Conservation (phyloP, 2,113 vertebrate species). For the Castor canadensis region DNA sequence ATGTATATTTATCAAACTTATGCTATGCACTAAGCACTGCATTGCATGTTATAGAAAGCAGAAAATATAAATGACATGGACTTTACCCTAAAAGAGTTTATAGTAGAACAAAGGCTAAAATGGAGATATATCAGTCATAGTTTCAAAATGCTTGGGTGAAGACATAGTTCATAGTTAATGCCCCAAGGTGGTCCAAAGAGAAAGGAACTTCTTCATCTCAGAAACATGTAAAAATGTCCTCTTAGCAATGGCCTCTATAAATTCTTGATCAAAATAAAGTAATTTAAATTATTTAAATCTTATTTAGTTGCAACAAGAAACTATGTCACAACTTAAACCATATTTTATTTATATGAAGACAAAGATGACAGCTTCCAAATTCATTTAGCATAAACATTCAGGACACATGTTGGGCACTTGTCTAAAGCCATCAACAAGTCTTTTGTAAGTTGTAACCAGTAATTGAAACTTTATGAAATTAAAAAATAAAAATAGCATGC, state of each 20-base stretch:
- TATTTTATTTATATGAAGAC: conserved; percentile 69
- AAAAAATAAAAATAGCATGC: conserved; percentile 76
- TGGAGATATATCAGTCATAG: not conserved
- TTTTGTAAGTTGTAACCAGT: conserved; percentile 78
- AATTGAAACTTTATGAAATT: conserved; percentile 76
- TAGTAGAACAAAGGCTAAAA: not conserved
- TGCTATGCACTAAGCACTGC: not conserved
- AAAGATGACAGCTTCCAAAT: conserved; percentile 74
- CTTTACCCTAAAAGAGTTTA: not conserved
- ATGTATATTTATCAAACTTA: not conserved
- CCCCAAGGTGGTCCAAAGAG: not conserved
- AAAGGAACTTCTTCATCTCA: not conserved
- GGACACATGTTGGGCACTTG: conserved; percentile 70
- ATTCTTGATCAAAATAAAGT: not conserved
- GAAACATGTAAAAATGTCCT: not conserved
- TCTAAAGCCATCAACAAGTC: conserved; percentile 74
- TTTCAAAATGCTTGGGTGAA: not conserved
- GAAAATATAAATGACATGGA: not conserved
- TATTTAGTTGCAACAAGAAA: not conserved
- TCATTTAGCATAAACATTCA: conserved; percentile 65
- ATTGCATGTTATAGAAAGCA: not conserved
- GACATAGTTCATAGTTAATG: not conserved
- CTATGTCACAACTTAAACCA: conserved; percentile 65
- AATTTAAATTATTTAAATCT: conserved; percentile 47
- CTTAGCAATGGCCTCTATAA: not conserved